Conservation (phyloP, 2,113 vertebrate species). For the Erythrolamprus reginae region DNA sequence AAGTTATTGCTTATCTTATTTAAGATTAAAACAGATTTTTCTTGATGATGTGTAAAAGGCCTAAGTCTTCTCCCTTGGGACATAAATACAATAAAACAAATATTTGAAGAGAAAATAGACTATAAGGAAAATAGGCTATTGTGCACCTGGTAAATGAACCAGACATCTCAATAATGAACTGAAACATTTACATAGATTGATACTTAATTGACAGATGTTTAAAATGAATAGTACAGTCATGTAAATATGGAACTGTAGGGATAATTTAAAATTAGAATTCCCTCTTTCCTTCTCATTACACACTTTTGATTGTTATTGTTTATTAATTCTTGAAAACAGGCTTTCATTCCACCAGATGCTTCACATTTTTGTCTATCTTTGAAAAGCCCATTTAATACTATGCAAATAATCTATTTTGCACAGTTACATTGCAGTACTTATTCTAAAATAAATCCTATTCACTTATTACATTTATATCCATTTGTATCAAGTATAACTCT, state of each 20-base stretch:
- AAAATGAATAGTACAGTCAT: not conserved
- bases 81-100: not conserved
- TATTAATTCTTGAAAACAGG: not conserved
- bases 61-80: not conserved
- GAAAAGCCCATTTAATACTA: not conserved
- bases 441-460: not conserved
- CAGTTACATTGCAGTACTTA: not conserved
- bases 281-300: not conserved
- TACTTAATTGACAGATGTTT: not conserved
- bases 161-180: not conserved
- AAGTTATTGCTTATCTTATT: not conserved
- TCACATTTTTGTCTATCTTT: not conserved
- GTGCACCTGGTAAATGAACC: not conserved
- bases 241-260: not conserved
- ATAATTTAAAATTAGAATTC: not conserved
- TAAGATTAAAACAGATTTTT: not conserved
- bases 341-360: not conserved
- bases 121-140: not conserved
- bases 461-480: not conserved
- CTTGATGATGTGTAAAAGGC: not conserved
- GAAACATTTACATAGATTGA: not conserved
- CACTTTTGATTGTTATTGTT: not conserved
- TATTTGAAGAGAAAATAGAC: not conserved
- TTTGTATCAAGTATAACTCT: not conserved
- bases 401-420: not conserved